These are phyloP conservation scores for Nothoprocta perdicaria DNA, from an alignment of 2,113 vertebrate species.

Conservation along the genomic window DNA sequence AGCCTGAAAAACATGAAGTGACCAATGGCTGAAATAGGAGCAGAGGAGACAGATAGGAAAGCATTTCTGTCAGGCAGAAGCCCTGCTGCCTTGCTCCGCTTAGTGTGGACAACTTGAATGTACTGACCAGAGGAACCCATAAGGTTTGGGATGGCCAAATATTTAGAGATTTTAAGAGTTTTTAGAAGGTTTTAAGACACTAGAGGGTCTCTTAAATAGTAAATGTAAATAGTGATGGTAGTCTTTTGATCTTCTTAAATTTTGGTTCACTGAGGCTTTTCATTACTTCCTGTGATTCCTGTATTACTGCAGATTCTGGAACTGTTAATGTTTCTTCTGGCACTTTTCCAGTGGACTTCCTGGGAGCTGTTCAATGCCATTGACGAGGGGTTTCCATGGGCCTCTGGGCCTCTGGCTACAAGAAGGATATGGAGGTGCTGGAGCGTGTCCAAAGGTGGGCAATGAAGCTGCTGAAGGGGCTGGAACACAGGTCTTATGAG, in stretches of 20 bases:
- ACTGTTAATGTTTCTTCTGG: not conserved
- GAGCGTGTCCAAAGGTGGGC: no score
- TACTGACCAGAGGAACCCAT: accelerated
- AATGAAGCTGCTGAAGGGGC: no score
- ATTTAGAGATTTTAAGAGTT: no score
- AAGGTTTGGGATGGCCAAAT: not conserved
- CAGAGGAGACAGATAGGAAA: not conserved
- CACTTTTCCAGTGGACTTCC: not conserved
- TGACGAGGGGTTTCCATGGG: not conserved
- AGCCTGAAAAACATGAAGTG: not conserved
- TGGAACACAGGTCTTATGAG: no score
- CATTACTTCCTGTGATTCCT: not conserved
- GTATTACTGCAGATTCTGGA: not conserved
- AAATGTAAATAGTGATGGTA: not conserved
- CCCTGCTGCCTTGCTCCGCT: not conserved
- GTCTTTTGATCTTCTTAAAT: not conserved
- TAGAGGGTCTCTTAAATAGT: no score
- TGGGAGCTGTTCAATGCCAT: not conserved
- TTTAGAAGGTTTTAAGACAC: not conserved
- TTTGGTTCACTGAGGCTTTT: not conserved
- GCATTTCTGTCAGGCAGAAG: not conserved
- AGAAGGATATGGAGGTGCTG: no score
- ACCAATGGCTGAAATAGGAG: not conserved
- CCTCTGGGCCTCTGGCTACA: no score
- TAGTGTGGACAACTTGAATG: not conserved